Conservation (phyloP, 2,888 invertebrate species). For the Eremobia ochroleuca region DNA sequence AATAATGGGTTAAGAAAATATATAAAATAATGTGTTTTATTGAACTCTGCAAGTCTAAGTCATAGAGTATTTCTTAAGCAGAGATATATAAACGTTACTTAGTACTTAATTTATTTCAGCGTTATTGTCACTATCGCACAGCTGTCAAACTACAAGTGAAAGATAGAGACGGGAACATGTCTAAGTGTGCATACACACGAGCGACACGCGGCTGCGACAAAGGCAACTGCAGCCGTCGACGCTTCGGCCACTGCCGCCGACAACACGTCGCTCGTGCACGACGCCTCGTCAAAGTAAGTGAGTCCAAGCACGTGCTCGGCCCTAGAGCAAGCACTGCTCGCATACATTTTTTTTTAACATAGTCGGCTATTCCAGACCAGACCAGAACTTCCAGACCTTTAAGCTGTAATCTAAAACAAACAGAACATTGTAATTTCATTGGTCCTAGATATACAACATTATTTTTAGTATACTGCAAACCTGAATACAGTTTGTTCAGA, state of each 20-base stretch:
- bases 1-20: conserved; percentile 30
- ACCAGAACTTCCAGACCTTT: too few relatives aligned
- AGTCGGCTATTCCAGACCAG: not conserved
- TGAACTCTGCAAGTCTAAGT: not conserved
- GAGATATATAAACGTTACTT: not conserved
- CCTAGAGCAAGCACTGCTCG: too few relatives aligned
- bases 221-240: too few relatives aligned
- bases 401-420: not conserved
- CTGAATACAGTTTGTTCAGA: too few relatives aligned
- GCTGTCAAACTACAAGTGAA: not conserved
- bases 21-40: conserved; percentile 12
- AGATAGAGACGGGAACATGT: not conserved
- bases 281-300: too few relatives aligned
- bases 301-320: too few relatives aligned
- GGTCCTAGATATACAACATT: too few relatives aligned
- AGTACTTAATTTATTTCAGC: not conserved
- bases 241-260: too few relatives aligned
- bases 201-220: too few relatives aligned
- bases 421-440: not conserved
- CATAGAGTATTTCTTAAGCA: not conserved
- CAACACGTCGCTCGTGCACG: too few relatives aligned
- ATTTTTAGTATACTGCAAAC: too few relatives aligned
- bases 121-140: not conserved
- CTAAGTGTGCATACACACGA: not conserved
- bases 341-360: too few relatives aligned